Evolutionary conservation across 1,140 invertebrate species (phyloP).

Genomic region (Aphidius ervi): DNA sequence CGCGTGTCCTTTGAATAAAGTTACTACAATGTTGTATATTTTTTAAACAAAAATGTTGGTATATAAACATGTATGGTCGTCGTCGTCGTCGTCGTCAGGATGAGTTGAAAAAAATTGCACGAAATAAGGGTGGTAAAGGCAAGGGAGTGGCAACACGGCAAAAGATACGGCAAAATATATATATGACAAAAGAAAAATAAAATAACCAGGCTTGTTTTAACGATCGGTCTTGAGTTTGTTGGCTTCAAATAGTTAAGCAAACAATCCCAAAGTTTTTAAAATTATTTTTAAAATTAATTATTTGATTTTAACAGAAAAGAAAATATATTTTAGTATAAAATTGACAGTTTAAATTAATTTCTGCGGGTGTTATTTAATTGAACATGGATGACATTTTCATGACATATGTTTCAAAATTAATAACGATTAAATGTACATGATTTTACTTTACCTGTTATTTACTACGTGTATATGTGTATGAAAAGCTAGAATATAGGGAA

Average conservation of each 20-base stretch:
- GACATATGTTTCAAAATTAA: slow-evolving; percentile 17
- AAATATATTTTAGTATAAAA: no score
- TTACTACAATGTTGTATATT: no score
- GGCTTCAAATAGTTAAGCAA: no score
- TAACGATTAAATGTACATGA: slow-evolving; percentile 1
- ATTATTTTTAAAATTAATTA: no score
- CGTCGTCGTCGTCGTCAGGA: no score
- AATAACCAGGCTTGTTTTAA: slow-evolving; percentile 18
- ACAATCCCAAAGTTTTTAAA: no score
- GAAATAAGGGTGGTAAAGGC: background rate
- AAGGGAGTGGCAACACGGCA: slow-evolving; percentile 20
- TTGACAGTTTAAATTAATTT: slow-evolving; percentile 13
- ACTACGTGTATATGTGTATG: no score
- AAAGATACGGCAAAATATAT: slow-evolving; percentile 1
- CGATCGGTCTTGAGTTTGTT: slow-evolving; percentile 27
- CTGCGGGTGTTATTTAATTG: slow-evolving; percentile 18
- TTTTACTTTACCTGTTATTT: no score
- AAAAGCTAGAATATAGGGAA: background rate
- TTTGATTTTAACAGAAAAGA: no score
- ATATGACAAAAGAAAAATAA: background rate
- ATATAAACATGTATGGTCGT: no score
- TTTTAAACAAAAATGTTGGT: no score
- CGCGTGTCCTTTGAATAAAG: slow-evolving; percentile 11
- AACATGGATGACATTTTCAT: slow-evolving; percentile 4
- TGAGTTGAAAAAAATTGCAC: background rate